Evolutionary conservation across 1,140 invertebrate genomes (phyloP), one percentile per base, ranked within the genome.

Genomic region (Maconellicoccus hirsutus): DNA sequence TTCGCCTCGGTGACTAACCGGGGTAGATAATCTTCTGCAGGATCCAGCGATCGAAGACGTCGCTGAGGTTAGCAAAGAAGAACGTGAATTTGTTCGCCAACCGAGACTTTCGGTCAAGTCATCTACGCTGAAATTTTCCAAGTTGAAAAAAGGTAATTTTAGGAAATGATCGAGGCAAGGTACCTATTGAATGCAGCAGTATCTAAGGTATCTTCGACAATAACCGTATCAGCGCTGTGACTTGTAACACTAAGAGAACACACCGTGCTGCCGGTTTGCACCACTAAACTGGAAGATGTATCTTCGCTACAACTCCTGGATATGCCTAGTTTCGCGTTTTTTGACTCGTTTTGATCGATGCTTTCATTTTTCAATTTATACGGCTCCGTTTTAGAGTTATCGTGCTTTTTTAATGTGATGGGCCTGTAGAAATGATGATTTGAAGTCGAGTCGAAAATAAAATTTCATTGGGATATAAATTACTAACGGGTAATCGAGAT

Each of bases 1-100:
- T 3, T 74, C 63, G 59, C 71, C 71, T 12, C 72, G 70, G 59
- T 71, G 73, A n/a, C 73, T 69, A 0, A 71, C 69, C 39, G 72
- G 70, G 8, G 75, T 73, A 70, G 71, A 70, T 59, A 70, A 27
- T 14, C 71, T 72, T 25, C 72, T 39, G 16, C 38, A 63, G 26
- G 74, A 29, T 10, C 72, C 70, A 1, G 72, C 66, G 22, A 69
- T 29, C 12, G 72, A 69, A 3, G 72, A 74, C 25, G 73, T 72
- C 39, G 73, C 70, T 27, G 73, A 72, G 21, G 72, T 71, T 6
- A 66, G 61, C n/a, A 72, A 70, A 14, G 72, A 72, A 21, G 25
- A n/a, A 63, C 61, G 39, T 19, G 52, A 70, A 70, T 69, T 72
- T n/a, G 25, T 39, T 27, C 39, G 27, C 1, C 69, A 52, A 21